Evolutionary conservation across 2,888 invertebrate genomes (phyloP).

Genomic region (Andrena bicolor): DNA sequence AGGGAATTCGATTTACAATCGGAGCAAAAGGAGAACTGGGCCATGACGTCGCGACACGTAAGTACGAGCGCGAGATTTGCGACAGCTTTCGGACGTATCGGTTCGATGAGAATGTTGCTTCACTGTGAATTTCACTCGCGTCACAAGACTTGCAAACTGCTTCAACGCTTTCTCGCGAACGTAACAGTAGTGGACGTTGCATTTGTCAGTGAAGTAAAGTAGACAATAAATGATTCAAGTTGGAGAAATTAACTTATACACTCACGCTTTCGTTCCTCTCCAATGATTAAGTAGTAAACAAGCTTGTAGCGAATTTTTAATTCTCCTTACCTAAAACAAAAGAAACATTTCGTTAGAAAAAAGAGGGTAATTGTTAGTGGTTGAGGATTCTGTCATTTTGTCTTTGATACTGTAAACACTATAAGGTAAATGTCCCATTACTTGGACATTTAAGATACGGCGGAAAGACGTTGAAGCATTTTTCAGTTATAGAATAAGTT

Average conservation of each 20-base stretch:
- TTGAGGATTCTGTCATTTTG: too few species aligned
- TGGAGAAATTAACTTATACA: not conserved
- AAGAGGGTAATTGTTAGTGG: not conserved
- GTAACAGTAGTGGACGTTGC: not conserved
- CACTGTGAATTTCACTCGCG: too few species aligned
- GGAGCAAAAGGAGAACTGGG: not conserved
- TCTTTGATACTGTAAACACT: too few species aligned
- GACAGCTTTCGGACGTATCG: not conserved
- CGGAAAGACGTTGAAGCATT: too few species aligned
- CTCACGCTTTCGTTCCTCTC: constrained; percentile 1
- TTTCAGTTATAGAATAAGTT: too few species aligned
- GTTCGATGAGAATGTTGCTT: too few species aligned
- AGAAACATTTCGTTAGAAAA: not conserved
- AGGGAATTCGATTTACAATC: constrained; percentile 27
- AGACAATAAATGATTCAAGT: too few species aligned
- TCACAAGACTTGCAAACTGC: not conserved
- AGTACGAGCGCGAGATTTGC: not conserved
- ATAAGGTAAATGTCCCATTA: too few species aligned
- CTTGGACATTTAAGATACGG: too few species aligned
- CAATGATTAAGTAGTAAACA: too few species aligned
- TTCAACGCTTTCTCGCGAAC: not conserved
- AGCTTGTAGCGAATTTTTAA: not conserved
- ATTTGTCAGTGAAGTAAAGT: too few species aligned
- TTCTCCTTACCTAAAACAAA: constrained; percentile 46
- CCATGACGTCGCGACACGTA: not conserved